Conservation (phyloP, 1,140 invertebrate genomes). For the Delia radicum region DNA sequence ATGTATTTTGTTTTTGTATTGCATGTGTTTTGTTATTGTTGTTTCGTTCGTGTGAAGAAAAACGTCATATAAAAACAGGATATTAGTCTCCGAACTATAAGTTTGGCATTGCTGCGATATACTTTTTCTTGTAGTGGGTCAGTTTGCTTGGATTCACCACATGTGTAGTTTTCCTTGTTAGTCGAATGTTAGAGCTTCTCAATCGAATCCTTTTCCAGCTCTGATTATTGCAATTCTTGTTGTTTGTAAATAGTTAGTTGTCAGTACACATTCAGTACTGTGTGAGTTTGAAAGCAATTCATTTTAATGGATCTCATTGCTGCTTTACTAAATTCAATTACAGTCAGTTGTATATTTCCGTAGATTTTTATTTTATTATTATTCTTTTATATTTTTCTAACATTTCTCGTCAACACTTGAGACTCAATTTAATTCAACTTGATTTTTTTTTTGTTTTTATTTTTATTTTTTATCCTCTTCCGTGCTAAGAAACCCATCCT, state of each 20-base stretch:
- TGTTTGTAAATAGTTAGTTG: not conserved
- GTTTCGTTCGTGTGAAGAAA: too few relatives aligned
- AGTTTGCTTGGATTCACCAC: too few relatives aligned
- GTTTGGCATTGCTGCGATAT: too few relatives aligned
- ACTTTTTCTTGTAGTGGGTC: too few relatives aligned
- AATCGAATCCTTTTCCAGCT: too few relatives aligned
- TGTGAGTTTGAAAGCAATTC: constrained; percentile 15
- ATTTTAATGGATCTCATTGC: constrained; percentile 12
- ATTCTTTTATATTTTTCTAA: constrained; percentile 1
- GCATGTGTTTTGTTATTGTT: too few relatives aligned
- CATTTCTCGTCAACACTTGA: constrained; percentile 43
- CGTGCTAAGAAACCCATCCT: not conserved
- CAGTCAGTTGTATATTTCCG: constrained; percentile 1
- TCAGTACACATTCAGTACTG: not conserved
- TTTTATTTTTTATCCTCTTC: not conserved
- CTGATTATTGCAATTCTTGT: not conserved
- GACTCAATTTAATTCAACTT: constrained; percentile 54
- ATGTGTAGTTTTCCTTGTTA: too few relatives aligned
- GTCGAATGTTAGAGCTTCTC: too few relatives aligned
- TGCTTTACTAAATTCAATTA: not conserved
- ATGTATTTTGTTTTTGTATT: too few relatives aligned
- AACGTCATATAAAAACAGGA: too few relatives aligned
- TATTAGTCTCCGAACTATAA: too few relatives aligned
- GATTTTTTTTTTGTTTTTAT: constrained; percentile 36
- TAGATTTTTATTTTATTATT: constrained; percentile 22